Evolutionary conservation across 2,113 vertebrate species (phyloP), one percentile per base, ranked within the genome.

Genomic region (Eulemur macaco): DNA sequence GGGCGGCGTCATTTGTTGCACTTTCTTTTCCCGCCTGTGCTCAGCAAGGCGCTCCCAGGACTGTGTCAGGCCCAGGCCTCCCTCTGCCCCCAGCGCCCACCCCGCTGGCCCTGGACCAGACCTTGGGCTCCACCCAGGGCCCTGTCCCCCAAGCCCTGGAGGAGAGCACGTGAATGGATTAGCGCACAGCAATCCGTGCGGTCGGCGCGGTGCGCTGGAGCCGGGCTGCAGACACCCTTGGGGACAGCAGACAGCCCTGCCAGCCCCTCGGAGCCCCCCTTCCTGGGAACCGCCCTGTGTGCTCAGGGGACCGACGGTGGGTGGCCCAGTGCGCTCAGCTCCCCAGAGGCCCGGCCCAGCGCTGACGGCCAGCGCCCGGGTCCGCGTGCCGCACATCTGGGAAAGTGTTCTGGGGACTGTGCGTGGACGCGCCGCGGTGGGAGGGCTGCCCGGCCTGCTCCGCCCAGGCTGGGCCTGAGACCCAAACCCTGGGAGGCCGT

Each of bases 221-320:
- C 56, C 3, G 2, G 42, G 50, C 91, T 60, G 11, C 5, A 58
- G 73, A 60, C 20, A 8, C 74, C 52, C 78, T 29, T 8, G 81
- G 83, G 45, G 74, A 63, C n/a, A 5, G 50, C 11, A 21, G n/a
- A 15, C 4, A 0, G 34, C 64, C 21, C 15, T 17, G 47, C 34
- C 27, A 15, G 21, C 6, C 20, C 39, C 69, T 5, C 13, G 29
- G 45, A 17, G n/a, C 31, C 47, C 64, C 42, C 12, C 0, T 14
- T 12, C 95, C 78, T 3, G 73, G 85, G 66, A 73, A 42, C 60
- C 5, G 3, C 29, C 60, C 25, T 54, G 21, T 29, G 58, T 14
- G 29, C 14, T 1, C 0, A 13, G 8, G 1, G 42, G 37, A 77
- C 23, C 15, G 1, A 45, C 1, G 29, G 27, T 4, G 63, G 42